A percentile compares a stretch with the other conserved stretches of the same genome.
Evolutionary conservation across 2,888 invertebrate genomes (phyloP).

Genomic region (Lacanobia wlatinum): DNA sequence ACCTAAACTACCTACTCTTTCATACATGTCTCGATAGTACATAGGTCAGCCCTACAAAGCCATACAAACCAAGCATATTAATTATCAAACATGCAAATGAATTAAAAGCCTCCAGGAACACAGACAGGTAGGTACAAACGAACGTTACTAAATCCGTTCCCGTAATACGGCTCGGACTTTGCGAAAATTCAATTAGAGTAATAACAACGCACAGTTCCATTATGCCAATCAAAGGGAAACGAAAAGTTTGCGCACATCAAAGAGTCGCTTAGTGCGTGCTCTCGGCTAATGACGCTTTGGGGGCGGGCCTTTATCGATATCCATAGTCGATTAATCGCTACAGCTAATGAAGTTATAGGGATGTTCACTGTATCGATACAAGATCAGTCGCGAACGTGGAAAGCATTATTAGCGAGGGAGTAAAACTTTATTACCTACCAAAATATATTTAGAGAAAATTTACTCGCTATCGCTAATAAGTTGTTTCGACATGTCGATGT

Average conservation of each 20-base stretch:
- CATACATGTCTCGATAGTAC: background rate
- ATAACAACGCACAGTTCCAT: conserved; percentile 88
- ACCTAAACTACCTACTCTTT: background rate
- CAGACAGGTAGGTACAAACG: conserved; percentile 66
- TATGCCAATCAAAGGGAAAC: conserved; percentile 89
- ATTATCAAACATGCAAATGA: conserved; percentile 57
- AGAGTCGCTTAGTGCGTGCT: conserved; percentile 84
- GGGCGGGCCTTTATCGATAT: conserved; percentile 69
- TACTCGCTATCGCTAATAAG: conserved; percentile 33
- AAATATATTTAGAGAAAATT: conserved; percentile 34
- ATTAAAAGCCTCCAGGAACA: conserved; percentile 54
- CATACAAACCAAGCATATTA: conserved; percentile 54
- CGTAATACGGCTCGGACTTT: conserved; percentile 73
- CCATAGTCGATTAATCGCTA: conserved; percentile 65
- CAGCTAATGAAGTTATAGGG: conserved; percentile 59
- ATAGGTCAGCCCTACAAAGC: background rate
- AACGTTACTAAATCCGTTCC: conserved; percentile 67
- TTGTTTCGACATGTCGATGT: conserved; percentile 14
- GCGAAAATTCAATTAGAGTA: conserved; percentile 89
- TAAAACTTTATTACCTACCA: conserved; percentile 33
- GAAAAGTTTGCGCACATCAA: conserved; percentile 88
- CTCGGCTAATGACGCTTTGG: conserved; percentile 78
- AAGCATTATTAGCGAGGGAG: conserved; percentile 42
- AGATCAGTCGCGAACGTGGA: conserved; percentile 45
- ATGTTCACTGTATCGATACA: conserved; percentile 55